These are phyloP conservation scores for Drosophila fuyamai DNA, from an alignment of 1,140 invertebrate species.

Conservation along the genomic window DNA sequence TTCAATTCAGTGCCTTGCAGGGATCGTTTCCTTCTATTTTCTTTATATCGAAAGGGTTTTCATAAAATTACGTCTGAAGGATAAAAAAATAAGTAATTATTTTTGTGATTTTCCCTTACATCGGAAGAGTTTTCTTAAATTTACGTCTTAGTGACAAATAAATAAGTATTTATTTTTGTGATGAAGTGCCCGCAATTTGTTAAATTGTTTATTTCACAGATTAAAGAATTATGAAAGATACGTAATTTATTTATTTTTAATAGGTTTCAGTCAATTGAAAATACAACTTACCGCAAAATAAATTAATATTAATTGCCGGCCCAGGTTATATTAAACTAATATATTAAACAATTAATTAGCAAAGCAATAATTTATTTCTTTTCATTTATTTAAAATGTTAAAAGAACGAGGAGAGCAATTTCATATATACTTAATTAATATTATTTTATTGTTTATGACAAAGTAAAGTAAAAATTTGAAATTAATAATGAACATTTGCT, in stretches of 20 bases:
- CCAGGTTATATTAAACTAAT: background rate
- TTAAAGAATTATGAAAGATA: background rate
- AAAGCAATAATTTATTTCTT: background rate
- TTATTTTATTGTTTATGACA: too few relatives aligned
- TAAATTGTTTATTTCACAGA: background rate
- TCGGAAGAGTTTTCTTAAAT: background rate
- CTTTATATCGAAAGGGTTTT: background rate
- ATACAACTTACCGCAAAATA: background rate
- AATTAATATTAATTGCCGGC: background rate
- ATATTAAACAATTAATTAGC: background rate
- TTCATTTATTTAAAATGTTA: background rate
- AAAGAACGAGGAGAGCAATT: too few relatives aligned
- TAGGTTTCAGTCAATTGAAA: background rate
- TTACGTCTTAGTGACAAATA: background rate
- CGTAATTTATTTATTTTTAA: background rate
- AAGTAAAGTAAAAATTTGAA: too few relatives aligned
- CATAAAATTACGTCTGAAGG: background rate
- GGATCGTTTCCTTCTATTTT: background rate
- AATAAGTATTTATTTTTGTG: background rate
- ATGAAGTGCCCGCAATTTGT: background rate
- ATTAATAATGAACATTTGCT: too few relatives aligned
- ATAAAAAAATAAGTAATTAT: background rate
- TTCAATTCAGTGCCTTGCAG: conserved; percentile 7
- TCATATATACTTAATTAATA: too few relatives aligned
- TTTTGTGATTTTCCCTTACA: background rate